Evolutionary conservation across 1,140 invertebrate genomes (phyloP), one percentile per base, ranked within the genome.

Genomic region (Dendrolimus kikuchii): DNA sequence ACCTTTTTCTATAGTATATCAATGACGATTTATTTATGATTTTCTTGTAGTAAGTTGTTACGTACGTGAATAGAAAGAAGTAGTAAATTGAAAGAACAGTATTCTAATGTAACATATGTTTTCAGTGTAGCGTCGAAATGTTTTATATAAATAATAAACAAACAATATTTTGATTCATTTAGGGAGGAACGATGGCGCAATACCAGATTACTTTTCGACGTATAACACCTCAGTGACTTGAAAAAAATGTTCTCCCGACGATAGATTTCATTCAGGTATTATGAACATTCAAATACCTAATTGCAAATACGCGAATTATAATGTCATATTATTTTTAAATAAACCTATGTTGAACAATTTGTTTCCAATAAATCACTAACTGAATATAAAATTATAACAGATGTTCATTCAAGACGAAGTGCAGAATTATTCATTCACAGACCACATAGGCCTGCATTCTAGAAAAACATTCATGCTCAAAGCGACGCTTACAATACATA

Each of bases 121-220:
- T 23, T 23, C 23, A 45, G 23, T 45, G n/a, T 45, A 10, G 6
- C 23, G 6, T 3, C 43, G 23, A 45, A 45, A 45, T 8, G 23
- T 23, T 23, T 23, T 23, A 48, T 38, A 48, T 48, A 10, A 48
- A 37, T 48, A 7, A 37, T 38, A n/a, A 59, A 52, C 58, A 59
- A 5, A 38, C 45, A 44, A 9, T 53, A 58, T 67, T 66, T 74
- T 77, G 53, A 62, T 77, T 75, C 51, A 70, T 78, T 55, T 77
- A 83, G 77, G 77, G 67, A 68, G 77, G 77, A 77, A 69, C 80
- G 80, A 70, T 66, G 76, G 80, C 80, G 80, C 77, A 83, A 83
- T 81, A 77, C 77, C 68, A 69, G 73, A 64, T 56, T 62, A 58
- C 66, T 64, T 57, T 42, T 68, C 64, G 68, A 60, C 57, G 62